Conservation (phyloP, 2,888 invertebrate species). For the Euproctis similis region DNA sequence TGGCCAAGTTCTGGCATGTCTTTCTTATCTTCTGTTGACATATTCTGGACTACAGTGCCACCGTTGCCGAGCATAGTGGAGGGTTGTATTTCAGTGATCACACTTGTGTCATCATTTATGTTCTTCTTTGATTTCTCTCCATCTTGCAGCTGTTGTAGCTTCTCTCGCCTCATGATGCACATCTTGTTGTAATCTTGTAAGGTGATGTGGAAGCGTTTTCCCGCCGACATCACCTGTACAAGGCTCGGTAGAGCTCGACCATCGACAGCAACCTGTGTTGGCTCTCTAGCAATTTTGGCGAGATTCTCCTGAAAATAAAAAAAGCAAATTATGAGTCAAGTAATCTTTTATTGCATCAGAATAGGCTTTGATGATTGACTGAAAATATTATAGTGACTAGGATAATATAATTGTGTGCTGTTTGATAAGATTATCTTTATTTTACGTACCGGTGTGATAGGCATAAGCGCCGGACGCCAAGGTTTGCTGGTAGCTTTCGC, state of each 20-base stretch:
- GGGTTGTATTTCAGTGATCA: conserved; percentile 57
- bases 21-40: conserved; percentile 34
- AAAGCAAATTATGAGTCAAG: too few species aligned
- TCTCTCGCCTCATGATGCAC: conserved; percentile 82
- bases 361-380: too few species aligned
- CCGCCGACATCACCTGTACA: conserved; percentile 85
- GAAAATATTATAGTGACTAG: too few species aligned
- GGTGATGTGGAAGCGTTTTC: conserved; percentile 86
- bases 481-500: conserved; percentile 76
- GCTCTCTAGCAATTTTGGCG: conserved; percentile 54
- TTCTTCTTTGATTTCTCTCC: conserved; percentile 37
- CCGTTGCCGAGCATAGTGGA: conserved; percentile 58
- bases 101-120: conserved; percentile 35
- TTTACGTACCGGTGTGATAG: conserved; percentile 71
- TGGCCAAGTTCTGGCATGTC: conserved; percentile 34
- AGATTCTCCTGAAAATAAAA: conserved; percentile 52
- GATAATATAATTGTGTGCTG: too few species aligned
- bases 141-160: conserved; percentile 77
- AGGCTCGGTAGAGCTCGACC: conserved; percentile 77
- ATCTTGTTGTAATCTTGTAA: conserved; percentile 87
- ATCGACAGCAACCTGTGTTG: conserved; percentile 75
- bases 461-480: conserved; percentile 83
- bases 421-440: not conserved
- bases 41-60: conserved; percentile 49
- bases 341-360: too few species aligned